phyloP scores from a whole-genome alignment of 2,888 invertebrate genomes.

The Pseudanteris insignis region DNA sequence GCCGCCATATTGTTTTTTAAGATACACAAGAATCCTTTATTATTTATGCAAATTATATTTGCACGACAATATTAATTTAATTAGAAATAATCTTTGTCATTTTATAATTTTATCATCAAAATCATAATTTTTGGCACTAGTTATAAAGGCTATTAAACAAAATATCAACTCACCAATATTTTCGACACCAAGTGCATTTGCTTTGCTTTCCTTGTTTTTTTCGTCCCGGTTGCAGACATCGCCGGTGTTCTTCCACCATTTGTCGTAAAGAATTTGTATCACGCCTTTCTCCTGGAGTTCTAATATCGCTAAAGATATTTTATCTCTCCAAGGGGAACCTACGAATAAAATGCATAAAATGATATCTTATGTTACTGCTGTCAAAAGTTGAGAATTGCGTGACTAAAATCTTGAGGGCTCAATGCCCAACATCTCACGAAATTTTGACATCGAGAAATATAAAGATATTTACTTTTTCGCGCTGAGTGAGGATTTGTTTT shows the following conservation, averaged over 20 bases:
- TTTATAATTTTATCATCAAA: too few relatives aligned
- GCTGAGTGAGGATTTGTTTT: too few relatives aligned
- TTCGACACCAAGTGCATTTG: constrained; percentile 90
- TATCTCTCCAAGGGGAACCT: constrained; percentile 94
- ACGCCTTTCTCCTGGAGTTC: constrained; percentile 95
- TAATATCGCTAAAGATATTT: constrained; percentile 92
- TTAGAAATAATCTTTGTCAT: too few relatives aligned
- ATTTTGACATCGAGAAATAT: constrained; percentile 1
- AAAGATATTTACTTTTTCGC: too few relatives aligned
- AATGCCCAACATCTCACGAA: constrained; percentile 4
- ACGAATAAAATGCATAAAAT: constrained; percentile 35
- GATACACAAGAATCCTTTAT: too few relatives aligned
- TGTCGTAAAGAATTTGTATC: constrained; percentile 92
- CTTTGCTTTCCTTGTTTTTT: constrained; percentile 90
- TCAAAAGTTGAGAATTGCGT: constrained; percentile 32
- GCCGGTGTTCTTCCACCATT: constrained; percentile 98
- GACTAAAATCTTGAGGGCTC: constrained; percentile 7
- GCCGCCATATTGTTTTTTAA: too few relatives aligned
- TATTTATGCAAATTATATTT: too few relatives aligned
- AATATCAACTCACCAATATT: constrained; percentile 82
- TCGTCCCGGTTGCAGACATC: constrained; percentile 89
- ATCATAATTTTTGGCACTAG: too few relatives aligned
- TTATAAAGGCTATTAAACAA: too few relatives aligned
- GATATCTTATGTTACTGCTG: constrained; percentile 30
- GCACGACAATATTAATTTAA: too few relatives aligned